Evolutionary conservation across 2,113 vertebrate species (phyloP).

Genomic region (Maccullochella peelii): DNA sequence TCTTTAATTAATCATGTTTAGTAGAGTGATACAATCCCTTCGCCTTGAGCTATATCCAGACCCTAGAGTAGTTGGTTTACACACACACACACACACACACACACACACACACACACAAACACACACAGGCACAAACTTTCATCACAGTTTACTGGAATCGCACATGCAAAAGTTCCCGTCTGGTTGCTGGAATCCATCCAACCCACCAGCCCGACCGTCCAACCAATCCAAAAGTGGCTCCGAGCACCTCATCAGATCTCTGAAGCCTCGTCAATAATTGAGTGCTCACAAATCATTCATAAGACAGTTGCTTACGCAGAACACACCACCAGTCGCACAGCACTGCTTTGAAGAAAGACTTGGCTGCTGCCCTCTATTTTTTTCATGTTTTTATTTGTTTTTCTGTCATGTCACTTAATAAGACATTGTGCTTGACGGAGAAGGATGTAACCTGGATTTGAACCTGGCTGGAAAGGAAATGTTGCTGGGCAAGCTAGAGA

Average conservation of each 20-base stretch:
- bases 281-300: slow-evolving; percentile 79
- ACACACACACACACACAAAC: slow-evolving; percentile 3
- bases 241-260: slow-evolving; percentile 73
- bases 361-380: background rate
- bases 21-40: slow-evolving; percentile 59
- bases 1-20: slow-evolving; percentile 72
- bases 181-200: slow-evolving; percentile 45
- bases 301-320: slow-evolving; percentile 49
- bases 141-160: slow-evolving; percentile 49
- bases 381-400: slow-evolving; percentile 25
- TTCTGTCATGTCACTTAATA: slow-evolving; percentile 20
- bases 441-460: slow-evolving; percentile 62
- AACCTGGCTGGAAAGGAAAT: slow-evolving; percentile 40
- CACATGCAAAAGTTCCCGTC: slow-evolving; percentile 34
- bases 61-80: slow-evolving; percentile 39
- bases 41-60: slow-evolving; percentile 48
- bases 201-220: slow-evolving; percentile 10
- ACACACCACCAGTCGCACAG: slow-evolving; percentile 5
- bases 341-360: slow-evolving; percentile 22
- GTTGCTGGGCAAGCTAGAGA: background rate
- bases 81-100: slow-evolving; percentile 27
- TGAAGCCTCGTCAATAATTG: slow-evolving; percentile 75
- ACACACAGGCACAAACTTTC: slow-evolving; percentile 15
- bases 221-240: slow-evolving; percentile 12
- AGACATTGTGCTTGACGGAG: slow-evolving; percentile 37